These are phyloP conservation scores for Amblyopsis hoosieri DNA, from an alignment of 2,797 vertebrate genomes.

Conservation along the genomic window DNA sequence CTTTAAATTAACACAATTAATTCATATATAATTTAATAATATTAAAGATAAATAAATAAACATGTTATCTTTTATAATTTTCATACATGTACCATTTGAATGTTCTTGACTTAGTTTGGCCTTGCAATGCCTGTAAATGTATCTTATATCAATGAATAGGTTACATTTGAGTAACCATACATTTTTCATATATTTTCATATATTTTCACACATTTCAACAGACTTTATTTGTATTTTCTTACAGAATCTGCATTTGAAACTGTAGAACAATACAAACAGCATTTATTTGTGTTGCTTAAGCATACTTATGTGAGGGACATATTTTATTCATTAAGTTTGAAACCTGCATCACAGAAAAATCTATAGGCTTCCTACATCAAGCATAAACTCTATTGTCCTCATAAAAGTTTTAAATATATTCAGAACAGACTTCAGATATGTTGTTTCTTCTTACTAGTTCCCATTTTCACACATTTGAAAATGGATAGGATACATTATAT, in stretches of 20 bases:
- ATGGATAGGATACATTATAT: slow-evolving; percentile 32
- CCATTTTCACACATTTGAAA: slow-evolving; percentile 38
- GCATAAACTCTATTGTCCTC: slow-evolving; percentile 62
- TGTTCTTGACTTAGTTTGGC: too few species aligned
- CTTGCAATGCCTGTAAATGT: not conserved
- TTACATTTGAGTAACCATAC: too few species aligned
- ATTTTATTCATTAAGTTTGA: slow-evolving; percentile 69
- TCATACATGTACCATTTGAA: too few species aligned
- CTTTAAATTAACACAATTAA: too few species aligned
- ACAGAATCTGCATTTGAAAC: slow-evolving; percentile 54
- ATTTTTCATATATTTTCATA: slow-evolving; percentile 37
- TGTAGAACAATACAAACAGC: slow-evolving; percentile 60
- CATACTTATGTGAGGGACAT: slow-evolving; percentile 68
- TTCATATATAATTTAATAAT: too few species aligned
- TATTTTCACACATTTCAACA: slow-evolving; percentile 8
- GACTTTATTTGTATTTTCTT: not conserved
- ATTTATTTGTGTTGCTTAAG: slow-evolving; percentile 68
- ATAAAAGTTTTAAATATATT: slow-evolving; percentile 71
- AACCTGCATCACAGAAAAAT: slow-evolving; percentile 71
- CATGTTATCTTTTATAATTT: too few species aligned
- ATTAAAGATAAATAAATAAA: too few species aligned
- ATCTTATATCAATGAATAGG: not conserved
- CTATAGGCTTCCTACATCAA: slow-evolving; percentile 48
- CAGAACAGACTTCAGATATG: slow-evolving; percentile 58
- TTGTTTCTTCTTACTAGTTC: slow-evolving; percentile 60